A percentile compares a stretch with the other conserved stretches of the same genome.
Evolutionary conservation across 1,140 invertebrate species (phyloP).

Genomic region (Lepidotrigona ventralis): DNA sequence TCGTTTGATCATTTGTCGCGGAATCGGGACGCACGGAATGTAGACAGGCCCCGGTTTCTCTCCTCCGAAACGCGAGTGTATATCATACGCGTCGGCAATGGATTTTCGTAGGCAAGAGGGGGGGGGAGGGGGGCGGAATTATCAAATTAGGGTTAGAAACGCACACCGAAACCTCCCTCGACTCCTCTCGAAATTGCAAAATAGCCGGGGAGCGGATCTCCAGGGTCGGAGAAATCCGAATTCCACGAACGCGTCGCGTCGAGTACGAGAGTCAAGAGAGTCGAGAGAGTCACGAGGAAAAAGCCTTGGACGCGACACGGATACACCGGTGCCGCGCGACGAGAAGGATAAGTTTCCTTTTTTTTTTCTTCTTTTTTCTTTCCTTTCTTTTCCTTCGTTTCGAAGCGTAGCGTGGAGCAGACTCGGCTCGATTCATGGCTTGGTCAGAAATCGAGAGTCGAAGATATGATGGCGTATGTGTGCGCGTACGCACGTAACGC

Average conservation of each 20-base stretch:
- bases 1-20: slow-evolving; percentile 15
- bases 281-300: too few species aligned
- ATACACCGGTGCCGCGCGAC: too few species aligned
- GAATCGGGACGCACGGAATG: neutral
- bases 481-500: neutral
- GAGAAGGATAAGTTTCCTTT: neutral
- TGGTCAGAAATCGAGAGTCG: neutral
- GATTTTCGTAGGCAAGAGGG: neutral
- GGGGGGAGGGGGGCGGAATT: neutral
- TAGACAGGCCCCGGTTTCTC: neutral
- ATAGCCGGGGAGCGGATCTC: neutral
- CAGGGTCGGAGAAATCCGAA: slow-evolving; percentile 21
- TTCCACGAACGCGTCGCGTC: neutral
- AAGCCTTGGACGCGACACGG: neutral
- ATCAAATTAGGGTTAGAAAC: neutral
- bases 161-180: too few species aligned
- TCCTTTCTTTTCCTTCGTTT: neutral
- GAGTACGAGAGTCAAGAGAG: too few species aligned
- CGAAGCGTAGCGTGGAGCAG: neutral
- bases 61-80: neutral
- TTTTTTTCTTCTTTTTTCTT: too few species aligned
- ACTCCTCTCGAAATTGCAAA: neutral
- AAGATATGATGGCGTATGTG: neutral
- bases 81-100: neutral
- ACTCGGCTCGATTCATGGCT: neutral